Conservation (phyloP, 2,797 vertebrate genomes). For the Morus bassanus region DNA sequence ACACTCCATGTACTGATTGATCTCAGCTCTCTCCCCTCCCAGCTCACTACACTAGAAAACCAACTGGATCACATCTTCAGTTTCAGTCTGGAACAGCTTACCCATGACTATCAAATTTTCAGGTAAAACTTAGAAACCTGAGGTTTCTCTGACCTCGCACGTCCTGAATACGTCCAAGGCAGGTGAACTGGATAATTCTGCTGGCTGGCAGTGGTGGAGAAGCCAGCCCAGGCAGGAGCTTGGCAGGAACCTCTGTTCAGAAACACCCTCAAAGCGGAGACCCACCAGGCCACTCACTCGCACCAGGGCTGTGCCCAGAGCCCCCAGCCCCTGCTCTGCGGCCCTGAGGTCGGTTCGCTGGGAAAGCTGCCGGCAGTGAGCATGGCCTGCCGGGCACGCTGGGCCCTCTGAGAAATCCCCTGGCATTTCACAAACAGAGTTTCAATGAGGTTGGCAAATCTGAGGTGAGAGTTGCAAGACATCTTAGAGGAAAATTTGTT, state of each 20-base stretch:
- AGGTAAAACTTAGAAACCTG: neutral
- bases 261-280: neutral
- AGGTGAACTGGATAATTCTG: neutral
- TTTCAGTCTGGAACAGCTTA: neutral
- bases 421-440: neutral
- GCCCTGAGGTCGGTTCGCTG: fast-evolving
- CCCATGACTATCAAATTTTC: neutral
- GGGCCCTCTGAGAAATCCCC: neutral
- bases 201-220: neutral
- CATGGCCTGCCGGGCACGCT: too few species aligned
- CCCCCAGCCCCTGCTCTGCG: neutral
- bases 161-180: neutral
- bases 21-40: neutral
- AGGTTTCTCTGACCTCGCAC: neutral
- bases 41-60: neutral
- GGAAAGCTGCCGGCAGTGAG: neutral
- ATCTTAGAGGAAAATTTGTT: neutral
- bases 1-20: neutral
- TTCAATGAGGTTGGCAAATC: neutral
- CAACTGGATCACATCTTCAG: neutral
- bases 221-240: neutral
- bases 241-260: neutral
- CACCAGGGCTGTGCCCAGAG: neutral
- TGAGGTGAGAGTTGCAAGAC: neutral
- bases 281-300: fast-evolving